These are phyloP conservation scores for Drosophila sproati DNA, from an alignment of 1,140 invertebrate species.

Conservation along the genomic window DNA sequence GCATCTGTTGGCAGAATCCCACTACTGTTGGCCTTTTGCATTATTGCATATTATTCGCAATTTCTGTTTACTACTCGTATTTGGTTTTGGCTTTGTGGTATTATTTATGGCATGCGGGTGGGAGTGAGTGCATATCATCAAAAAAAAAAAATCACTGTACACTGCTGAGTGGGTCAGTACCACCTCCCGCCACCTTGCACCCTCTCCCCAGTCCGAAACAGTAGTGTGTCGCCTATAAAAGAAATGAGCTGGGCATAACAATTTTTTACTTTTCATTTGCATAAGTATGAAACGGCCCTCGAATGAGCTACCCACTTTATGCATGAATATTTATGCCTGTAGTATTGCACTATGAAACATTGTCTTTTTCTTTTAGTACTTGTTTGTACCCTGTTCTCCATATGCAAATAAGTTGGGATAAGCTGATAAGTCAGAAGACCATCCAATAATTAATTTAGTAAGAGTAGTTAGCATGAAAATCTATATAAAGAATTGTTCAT, in stretches of 20 bases:
- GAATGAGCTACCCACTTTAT: neutral
- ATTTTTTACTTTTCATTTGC: conserved; percentile 76
- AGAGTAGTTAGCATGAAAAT: no score
- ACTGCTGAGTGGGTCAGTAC: conserved; percentile 60
- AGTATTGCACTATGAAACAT: conserved; percentile 20
- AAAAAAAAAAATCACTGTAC: conserved; percentile 56
- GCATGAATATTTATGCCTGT: conserved; percentile 9
- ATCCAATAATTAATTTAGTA: no score
- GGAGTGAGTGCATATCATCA: conserved; percentile 49
- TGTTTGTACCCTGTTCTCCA: conserved; percentile 18
- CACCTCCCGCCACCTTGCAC: conserved; percentile 18
- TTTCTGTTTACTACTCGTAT: conserved; percentile 74
- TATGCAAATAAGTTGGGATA: neutral
- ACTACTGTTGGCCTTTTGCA: conserved; percentile 74
- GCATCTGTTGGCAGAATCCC: conserved; percentile 4
- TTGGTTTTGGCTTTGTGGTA: conserved; percentile 79
- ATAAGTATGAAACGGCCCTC: conserved; percentile 49
- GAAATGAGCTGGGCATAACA: conserved; percentile 66
- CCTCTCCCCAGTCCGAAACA: neutral
- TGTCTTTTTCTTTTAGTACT: conserved; percentile 10
- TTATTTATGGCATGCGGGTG: conserved; percentile 64
- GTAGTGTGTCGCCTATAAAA: conserved; percentile 54
- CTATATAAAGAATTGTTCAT: no score
- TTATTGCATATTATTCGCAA: conserved; percentile 81
- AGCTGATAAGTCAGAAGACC: no score